Conservation (phyloP, 2,113 vertebrate genomes). For the Triplophysa siluroides region DNA sequence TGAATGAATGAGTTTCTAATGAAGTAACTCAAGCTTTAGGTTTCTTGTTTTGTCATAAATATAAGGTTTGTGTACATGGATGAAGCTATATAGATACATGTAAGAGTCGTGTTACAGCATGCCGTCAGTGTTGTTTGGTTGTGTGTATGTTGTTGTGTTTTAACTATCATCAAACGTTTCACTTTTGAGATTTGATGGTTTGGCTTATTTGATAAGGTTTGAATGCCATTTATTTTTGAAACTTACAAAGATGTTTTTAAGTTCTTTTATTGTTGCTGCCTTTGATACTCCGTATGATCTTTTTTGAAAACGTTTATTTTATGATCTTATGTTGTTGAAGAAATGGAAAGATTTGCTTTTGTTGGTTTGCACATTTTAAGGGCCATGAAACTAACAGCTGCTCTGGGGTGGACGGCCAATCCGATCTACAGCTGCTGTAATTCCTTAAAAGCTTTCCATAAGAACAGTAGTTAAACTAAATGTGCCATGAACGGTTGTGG, state of each 20-base stretch:
- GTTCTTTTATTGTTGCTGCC: background rate
- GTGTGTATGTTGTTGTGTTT: constrained; percentile 1
- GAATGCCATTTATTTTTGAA: background rate
- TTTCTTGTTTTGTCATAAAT: too few species aligned
- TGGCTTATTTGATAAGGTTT: background rate
- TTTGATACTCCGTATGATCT: background rate
- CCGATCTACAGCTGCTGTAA: background rate
- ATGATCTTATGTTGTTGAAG: background rate
- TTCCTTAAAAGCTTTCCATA: background rate
- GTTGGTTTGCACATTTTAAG: constrained; percentile 33
- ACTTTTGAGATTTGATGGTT: background rate
- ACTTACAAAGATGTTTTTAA: background rate
- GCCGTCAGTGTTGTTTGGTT: background rate
- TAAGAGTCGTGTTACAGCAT: background rate
- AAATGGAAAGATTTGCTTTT: background rate
- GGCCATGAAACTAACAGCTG: background rate
- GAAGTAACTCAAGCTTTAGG: background rate
- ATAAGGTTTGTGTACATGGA: constrained; percentile 8
- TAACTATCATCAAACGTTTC: background rate
- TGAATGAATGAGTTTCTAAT: background rate
- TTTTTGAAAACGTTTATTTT: background rate
- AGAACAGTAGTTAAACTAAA: background rate
- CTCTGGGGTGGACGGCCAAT: background rate
- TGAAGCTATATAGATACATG: background rate
- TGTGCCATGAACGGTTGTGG: background rate